These are phyloP conservation scores for Leptestheria dahalacensis DNA, from an alignment of 1,140 invertebrate species.

Conservation along the genomic window DNA sequence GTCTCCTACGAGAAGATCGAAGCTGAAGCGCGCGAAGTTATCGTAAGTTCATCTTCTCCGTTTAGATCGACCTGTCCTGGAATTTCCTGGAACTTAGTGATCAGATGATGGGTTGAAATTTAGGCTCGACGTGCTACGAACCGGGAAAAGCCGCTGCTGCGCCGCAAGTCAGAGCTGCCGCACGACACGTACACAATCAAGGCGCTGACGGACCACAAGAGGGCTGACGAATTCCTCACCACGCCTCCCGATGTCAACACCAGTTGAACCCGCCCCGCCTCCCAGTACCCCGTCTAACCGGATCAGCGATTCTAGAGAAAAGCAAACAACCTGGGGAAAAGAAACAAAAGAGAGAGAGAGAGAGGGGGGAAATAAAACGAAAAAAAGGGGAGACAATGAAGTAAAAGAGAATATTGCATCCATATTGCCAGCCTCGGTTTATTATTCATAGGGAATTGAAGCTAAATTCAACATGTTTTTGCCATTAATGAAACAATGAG, in stretches of 20 bases:
- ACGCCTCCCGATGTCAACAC: conserved; percentile 66
- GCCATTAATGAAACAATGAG: too few species aligned
- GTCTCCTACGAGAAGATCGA: conserved; percentile 60
- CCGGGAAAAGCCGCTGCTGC: conserved; percentile 68
- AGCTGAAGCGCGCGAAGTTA: conserved; percentile 61
- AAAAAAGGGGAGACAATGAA: too few species aligned
- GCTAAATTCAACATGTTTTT: too few species aligned
- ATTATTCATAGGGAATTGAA: too few species aligned
- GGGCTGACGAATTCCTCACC: conserved; percentile 69
- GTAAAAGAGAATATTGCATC: too few species aligned
- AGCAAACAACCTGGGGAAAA: too few species aligned
- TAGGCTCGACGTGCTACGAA: conserved; percentile 35
- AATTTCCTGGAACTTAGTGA: neutral
- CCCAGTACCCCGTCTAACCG: too few species aligned
- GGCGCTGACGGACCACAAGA: conserved; percentile 78
- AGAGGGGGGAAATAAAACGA: too few species aligned
- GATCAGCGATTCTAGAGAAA: neutral
- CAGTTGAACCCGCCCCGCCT: conserved; percentile 15
- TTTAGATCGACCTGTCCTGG: too few species aligned
- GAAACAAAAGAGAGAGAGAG: too few species aligned
- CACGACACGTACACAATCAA: conserved; percentile 77
- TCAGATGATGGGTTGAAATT: conserved; percentile 4
- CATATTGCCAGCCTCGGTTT: too few species aligned
- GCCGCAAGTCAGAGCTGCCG: conserved; percentile 86
- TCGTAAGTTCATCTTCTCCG: conserved; percentile 19